Base-by-base conservation (phyloP, 1,140 invertebrate species). In the Drosophila trapezifrons region DNA sequence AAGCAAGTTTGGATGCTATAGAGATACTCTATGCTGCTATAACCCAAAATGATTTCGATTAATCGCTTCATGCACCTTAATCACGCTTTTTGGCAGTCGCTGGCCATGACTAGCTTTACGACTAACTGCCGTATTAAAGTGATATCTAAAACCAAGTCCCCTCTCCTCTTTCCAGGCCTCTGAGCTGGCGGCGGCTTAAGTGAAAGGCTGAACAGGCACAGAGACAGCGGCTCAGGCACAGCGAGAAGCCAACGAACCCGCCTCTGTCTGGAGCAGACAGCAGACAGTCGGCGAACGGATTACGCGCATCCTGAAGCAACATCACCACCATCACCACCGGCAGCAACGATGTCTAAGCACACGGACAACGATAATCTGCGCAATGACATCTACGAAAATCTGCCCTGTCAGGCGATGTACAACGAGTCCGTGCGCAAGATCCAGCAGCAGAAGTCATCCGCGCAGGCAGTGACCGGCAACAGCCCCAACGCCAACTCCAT, bases 381-480 rank as follows among this genome's bases (percentile, higher is more conserved):
- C 69, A 92, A 92, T 83, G 91, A 92, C 73, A 92, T 92, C 72
- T 92, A 92, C 71, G 91, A 92, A 72, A 92, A 92, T 80, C 71
- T 92, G 71, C 91, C 91, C 27, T 92, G 91, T 65, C 91, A 92
- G 86, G 91, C 91, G 52, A 92, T 92, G 91, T 92, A 89, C 76
- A 92, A 92, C 76, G 91, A 92, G 35, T 91, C 91, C 7, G 91
- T 92, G 55, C 91, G 90, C 32, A 92, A 92, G 73, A 92, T 91
- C 52, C 91, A 92, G 56, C 90, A 91, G 22, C 82, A 81, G 49
- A 63, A 63, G 59, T 63, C 38, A 72, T 70, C 52, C 59, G 46
- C 77, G 17, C 78, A 80, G 38, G 38, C 69, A 27, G 38, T 63
- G 43, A 82, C 69, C 51, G 78, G 71, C 18, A 60, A 55, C 57